phyloP scores from a whole-genome alignment of 2,797 vertebrate genomes.

The Rhadinocentrus ornatus region DNA sequence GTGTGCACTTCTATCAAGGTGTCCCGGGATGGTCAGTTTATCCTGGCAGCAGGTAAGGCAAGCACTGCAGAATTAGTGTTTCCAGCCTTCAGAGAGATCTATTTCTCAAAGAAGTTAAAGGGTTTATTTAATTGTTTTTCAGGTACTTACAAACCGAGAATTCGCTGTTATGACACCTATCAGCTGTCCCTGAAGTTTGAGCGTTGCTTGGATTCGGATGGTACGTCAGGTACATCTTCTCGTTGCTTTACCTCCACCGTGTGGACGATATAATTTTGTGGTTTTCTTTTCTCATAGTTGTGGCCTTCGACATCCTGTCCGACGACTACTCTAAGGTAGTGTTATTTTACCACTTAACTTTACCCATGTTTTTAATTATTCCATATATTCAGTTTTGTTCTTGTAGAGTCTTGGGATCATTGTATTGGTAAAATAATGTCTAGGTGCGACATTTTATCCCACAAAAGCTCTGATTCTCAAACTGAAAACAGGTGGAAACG shows the following conservation, averaged over 20 bases:
- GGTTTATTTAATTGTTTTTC: not conserved
- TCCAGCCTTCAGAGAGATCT: not conserved
- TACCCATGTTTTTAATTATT: no score
- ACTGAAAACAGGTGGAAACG: no score
- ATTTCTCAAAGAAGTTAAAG: not conserved
- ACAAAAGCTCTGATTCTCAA: no score
- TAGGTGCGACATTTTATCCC: no score
- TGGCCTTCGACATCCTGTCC: conserved; percentile 95
- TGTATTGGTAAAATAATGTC: no score
- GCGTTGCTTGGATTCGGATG: conserved; percentile 95
- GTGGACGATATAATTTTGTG: not conserved
- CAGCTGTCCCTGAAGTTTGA: conserved; percentile 98
- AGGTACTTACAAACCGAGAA: conserved; percentile 97
- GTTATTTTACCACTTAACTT: not conserved
- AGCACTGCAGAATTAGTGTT: not conserved
- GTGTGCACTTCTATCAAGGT: conserved; percentile 93
- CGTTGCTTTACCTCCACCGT: not conserved
- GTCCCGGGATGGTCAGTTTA: conserved; percentile 94
- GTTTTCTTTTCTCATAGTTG: conserved; percentile 82
- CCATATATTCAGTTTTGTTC: no score
- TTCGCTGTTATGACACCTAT: conserved; percentile 95
- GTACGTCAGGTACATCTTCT: conserved; percentile 71
- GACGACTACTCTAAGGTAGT: conserved; percentile 99
- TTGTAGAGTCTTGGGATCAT: no score
- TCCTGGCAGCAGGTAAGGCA: conserved; percentile 91